Base-by-base conservation (phyloP, 2,113 vertebrate species). In the Poeciliopsis retropinna region DNA sequence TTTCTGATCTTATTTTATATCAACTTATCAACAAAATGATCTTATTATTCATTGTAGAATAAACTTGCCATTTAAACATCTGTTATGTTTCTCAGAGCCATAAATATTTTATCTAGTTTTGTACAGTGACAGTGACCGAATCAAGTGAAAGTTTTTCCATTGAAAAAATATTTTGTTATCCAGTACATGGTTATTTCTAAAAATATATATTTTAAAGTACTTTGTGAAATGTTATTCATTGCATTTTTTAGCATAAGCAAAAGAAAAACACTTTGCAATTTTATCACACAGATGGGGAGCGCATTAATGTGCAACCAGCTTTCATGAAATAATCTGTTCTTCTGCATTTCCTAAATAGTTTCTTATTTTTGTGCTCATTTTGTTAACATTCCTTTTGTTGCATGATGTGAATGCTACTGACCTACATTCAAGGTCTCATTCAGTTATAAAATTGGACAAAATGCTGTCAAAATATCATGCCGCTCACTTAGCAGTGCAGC, bases 371-470 rank as follows among this genome's bases (percentile, higher is more conserved):
- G 22, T 57, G 28, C 31, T 70, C 70, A 70, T 30, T 1, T 60
- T 32, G 14, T 31, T 44, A 72, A n/a, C 2, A 15, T 17, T 64
- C 28, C 60, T 19, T 54, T 70, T 83, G 74, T 28, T 64, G 66
- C 72, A 70, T 15, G 61, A 65, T 74, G 78, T 80, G 63, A 67
- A 3, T 9, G 65, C 51, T 3, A 2, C 29, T n/a, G 69, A 82
- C 72, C 57, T 51, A 6, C 73, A 68, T 37, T 60, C 72, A 66
- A 81, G 73, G 63, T 77, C 70, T 64, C 41, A 54, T 79, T 68
- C 81, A 83, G 79, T 86, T 70, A 67, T 70, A 72, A 79, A 79
- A 60, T 37, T 62, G 76, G 79, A 76, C 79, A 74, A 64, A 73
- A 88, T 64, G 54, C 75, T 61, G 63, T 51, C 31, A 79, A 60